A percentile compares a stretch with the other conserved stretches of the same genome.
Conservation (phyloP, 1,140 invertebrate genomes). For the Drosophila kurseongensis region DNA sequence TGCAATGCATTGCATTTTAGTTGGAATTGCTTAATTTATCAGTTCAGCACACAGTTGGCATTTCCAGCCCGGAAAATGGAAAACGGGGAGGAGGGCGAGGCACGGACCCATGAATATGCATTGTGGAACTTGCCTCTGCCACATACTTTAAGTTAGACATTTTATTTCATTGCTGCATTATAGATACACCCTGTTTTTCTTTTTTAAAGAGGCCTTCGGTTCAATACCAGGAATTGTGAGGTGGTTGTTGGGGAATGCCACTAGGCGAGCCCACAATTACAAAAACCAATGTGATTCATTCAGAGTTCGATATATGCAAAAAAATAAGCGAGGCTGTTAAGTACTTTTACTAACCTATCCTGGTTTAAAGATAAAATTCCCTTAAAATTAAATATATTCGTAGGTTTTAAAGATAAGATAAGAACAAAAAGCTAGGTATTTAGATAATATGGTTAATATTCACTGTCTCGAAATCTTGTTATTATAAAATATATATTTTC, state of each 20-base stretch:
- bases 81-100: constrained; percentile 15
- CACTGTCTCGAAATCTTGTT: too few species aligned
- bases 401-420: too few species aligned
- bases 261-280: constrained; percentile 11
- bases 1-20: constrained; percentile 73
- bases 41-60: constrained; percentile 81
- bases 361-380: not conserved
- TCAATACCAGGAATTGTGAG: constrained; percentile 10
- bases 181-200: constrained; percentile 12
- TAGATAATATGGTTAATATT: too few species aligned
- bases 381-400: not conserved
- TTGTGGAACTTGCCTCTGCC: constrained; percentile 41
- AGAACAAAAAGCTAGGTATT: too few species aligned
- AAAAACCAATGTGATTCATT: constrained; percentile 25
- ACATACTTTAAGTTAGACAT: constrained; percentile 52
- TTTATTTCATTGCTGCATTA: constrained; percentile 46
- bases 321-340: not conserved
- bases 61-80: constrained; percentile 43
- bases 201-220: constrained; percentile 29
- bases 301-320: constrained; percentile 1
- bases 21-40: constrained; percentile 78
- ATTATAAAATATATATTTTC: too few species aligned
- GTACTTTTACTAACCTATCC: not conserved
- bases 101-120: constrained; percentile 53
- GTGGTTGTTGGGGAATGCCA: constrained; percentile 7